A percentile compares a stretch with the other conserved stretches of the same genome.
Conservation (phyloP, 2,888 invertebrate species). For the Tridacna crocea region DNA sequence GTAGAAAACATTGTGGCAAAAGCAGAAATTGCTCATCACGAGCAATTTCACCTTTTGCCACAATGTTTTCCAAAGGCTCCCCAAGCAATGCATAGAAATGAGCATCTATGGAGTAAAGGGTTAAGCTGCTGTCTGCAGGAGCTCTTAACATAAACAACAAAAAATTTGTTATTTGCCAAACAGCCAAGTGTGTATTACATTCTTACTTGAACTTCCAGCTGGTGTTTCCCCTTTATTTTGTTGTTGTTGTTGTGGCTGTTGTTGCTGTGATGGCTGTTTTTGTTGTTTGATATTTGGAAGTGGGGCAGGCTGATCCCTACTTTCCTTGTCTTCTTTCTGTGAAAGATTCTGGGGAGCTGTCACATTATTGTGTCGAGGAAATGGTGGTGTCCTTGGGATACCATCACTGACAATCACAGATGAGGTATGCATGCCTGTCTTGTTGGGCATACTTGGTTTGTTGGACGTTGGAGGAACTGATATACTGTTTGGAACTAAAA, state of each 20-base stretch:
- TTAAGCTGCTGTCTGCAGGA: too few relatives aligned
- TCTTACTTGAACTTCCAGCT: neutral
- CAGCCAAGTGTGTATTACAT: neutral
- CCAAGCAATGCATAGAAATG: too few relatives aligned
- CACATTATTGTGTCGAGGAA: conserved; percentile 2
- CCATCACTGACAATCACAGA: neutral
- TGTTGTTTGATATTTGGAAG: conserved; percentile 2
- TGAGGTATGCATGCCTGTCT: neutral
- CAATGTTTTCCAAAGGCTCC: too few relatives aligned
- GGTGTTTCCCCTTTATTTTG: conserved; percentile 25
- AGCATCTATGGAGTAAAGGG: too few relatives aligned
- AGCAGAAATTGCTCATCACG: too few relatives aligned
- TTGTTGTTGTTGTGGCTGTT: neutral
- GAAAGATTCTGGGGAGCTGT: neutral
- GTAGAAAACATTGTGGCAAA: too few relatives aligned
- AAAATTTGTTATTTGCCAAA: too few relatives aligned
- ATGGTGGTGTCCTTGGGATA: neutral
- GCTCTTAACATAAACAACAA: too few relatives aligned
- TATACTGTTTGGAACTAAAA: neutral
- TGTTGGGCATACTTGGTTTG: conserved; percentile 11
- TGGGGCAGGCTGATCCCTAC: neutral
- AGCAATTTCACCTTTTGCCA: too few relatives aligned
- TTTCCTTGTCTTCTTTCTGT: conserved; percentile 8
- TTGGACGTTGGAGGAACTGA: neutral
- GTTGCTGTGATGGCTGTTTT: too few relatives aligned